A percentile compares a stretch with the other conserved stretches of the same genome.
Evolutionary conservation across 2,888 invertebrate species (phyloP).

Genomic region (Trichogramma dendrolimi): DNA sequence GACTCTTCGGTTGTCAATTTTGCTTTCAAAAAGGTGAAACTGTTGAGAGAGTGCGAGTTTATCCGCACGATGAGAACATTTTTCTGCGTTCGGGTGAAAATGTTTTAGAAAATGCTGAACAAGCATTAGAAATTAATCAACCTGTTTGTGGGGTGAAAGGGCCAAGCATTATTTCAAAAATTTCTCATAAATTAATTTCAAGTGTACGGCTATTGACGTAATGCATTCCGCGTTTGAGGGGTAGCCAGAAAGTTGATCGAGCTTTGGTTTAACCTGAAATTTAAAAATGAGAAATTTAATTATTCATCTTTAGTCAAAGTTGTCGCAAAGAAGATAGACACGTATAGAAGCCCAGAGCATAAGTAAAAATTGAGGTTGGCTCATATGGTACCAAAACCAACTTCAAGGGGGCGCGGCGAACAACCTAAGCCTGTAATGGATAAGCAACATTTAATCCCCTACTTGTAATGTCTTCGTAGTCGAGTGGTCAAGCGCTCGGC

Average conservation of each 20-base stretch:
- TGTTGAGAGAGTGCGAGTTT: no score
- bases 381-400: no score
- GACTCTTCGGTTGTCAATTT: no score
- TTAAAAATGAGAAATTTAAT: slow-evolving; percentile 15
- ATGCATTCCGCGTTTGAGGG: slow-evolving; percentile 30
- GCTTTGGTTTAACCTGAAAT: slow-evolving; percentile 22
- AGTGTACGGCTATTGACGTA: slow-evolving; percentile 17
- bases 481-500: no score
- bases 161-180: slow-evolving; percentile 22
- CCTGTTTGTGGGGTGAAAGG: slow-evolving; percentile 25
- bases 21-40: slow-evolving; percentile 14
- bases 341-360: no score
- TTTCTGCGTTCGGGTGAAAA: slow-evolving; percentile 17
- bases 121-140: slow-evolving; percentile 12
- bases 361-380: no score
- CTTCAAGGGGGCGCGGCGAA: no score
- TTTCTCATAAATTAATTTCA: slow-evolving; percentile 17
- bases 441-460: no score
- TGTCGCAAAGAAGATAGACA: no score
- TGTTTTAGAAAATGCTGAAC: slow-evolving; percentile 12
- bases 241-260: slow-evolving; percentile 11
- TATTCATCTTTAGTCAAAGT: slow-evolving; percentile 1
- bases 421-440: no score
- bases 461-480: no score
- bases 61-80: slow-evolving; percentile 16